Evolutionary conservation across 2,113 vertebrate species (phyloP), one percentile per base, ranked within the genome.

Genomic region (Galeopterus variegatus): DNA sequence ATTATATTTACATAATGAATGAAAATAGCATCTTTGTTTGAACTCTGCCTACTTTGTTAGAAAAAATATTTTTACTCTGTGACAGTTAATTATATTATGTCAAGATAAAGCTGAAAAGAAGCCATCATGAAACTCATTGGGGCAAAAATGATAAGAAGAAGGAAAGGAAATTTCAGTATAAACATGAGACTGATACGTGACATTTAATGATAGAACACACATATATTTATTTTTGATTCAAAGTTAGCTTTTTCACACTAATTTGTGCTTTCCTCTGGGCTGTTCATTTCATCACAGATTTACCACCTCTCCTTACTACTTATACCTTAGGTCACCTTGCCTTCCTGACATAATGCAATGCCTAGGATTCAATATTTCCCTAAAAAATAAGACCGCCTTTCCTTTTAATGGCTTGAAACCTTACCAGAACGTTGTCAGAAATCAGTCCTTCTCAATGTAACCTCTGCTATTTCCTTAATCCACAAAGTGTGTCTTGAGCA

Each of bases 1-100:
- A 48, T 90, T 94, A 14, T 90, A 77, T 92, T 96, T 96, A 92
- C 58, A 88, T 88, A 90, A 94, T 86, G 90, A 92, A 36, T 86
- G 19, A 56, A 91, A 93, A 96, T 89, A 70, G 1, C 36, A 50
- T 72, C n/a, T 93, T 93, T 86, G 17, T 90, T 96, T 91, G 48
- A 13, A 45, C 60, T 81, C 64, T 94, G 54, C 2, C 52, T 93
- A 69, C 24, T 88, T 95, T 96, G 58, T 91, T 67, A 62, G 41
- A 80, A 15, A 93, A 94, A 87, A 69, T 62, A 85, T 69, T 95
- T 94, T 94, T 52, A 65, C 36, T 95, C 48, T 82, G 13, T 95
- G 90, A 36, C 82, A 76, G 72, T 96, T 97, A 96, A 95, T 94
- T 88, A 94, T 14, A 5, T 50, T 58, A 3, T 91, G 36, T 91